phyloP scores from a whole-genome alignment of 2,888 invertebrate genomes.

The Cremastinae sp. region DNA sequence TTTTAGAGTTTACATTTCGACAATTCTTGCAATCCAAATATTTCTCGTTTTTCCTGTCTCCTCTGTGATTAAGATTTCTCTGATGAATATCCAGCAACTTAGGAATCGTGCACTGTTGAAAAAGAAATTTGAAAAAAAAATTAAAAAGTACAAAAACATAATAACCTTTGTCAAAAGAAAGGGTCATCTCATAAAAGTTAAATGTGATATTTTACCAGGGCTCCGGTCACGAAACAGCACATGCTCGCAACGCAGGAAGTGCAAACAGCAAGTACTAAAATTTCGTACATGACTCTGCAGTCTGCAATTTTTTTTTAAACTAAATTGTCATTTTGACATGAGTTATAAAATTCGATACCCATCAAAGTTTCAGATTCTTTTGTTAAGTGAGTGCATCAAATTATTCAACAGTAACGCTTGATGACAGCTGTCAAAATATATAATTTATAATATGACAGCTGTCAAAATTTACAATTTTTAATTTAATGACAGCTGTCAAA shows the following conservation, averaged over 20 bases:
- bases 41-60: neutral
- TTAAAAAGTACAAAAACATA: neutral
- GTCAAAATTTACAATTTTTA: too few relatives aligned
- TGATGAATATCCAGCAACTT: constrained; percentile 52
- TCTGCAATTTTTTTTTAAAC: constrained; percentile 12
- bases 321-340: too few relatives aligned
- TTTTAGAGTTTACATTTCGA: constrained; percentile 10
- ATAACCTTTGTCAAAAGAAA: too few relatives aligned
- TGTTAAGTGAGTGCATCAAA: too few relatives aligned
- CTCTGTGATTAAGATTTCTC: constrained; percentile 20
- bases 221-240: constrained; percentile 65
- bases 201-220: constrained; percentile 61
- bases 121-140: neutral
- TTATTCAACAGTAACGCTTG: too few relatives aligned
- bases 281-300: constrained; percentile 62
- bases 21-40: neutral
- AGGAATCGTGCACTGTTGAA: constrained; percentile 51
- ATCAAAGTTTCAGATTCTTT: too few relatives aligned
- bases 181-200: too few relatives aligned
- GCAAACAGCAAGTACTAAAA: constrained; percentile 64
- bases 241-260: constrained; percentile 66
- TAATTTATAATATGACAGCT: too few relatives aligned
- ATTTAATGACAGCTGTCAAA: too few relatives aligned
- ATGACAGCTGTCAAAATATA: too few relatives aligned
- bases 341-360: too few relatives aligned